Evolutionary conservation across 1,140 invertebrate species (phyloP).

Genomic region (Drosophila dunni): DNA sequence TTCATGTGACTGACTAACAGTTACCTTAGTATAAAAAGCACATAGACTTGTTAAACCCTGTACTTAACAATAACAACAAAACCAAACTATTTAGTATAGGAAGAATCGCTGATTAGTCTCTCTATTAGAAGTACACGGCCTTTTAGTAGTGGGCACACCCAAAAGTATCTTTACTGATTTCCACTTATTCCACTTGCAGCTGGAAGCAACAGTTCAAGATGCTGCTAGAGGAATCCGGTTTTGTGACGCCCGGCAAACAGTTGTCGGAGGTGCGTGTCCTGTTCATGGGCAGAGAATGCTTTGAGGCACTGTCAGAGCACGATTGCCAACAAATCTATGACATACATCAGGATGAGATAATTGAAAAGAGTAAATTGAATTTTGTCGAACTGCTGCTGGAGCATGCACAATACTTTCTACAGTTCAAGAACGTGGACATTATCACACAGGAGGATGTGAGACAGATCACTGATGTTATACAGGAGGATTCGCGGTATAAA

Average conservation of each 20-base stretch:
- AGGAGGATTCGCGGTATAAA: constrained; percentile 97
- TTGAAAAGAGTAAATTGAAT: constrained; percentile 95
- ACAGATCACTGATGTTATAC: constrained; percentile 95
- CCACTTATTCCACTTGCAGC: constrained; percentile 81
- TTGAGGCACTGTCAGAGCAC: constrained; percentile 94
- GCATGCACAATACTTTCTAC: constrained; percentile 97
- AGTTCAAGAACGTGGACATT: constrained; percentile 95
- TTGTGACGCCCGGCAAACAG: constrained; percentile 96
- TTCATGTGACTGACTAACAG: no score
- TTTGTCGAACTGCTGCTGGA: constrained; percentile 97
- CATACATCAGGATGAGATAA: constrained; percentile 96
- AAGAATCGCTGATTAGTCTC: no score
- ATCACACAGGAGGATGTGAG: constrained; percentile 97
- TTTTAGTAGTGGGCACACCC: no score
- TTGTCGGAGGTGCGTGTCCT: constrained; percentile 96
- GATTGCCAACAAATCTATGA: constrained; percentile 98
- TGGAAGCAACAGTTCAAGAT: constrained; percentile 97
- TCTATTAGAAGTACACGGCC: no score
- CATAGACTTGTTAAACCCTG: no score
- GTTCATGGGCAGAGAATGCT: constrained; percentile 98
- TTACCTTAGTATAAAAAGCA: no score
- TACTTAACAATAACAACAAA: no score
- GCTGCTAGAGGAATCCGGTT: constrained; percentile 96
- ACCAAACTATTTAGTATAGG: no score
- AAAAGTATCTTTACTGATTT: no score